phyloP scores from a whole-genome alignment of 2,888 invertebrate species.

The Cataglyphis cursor region DNA sequence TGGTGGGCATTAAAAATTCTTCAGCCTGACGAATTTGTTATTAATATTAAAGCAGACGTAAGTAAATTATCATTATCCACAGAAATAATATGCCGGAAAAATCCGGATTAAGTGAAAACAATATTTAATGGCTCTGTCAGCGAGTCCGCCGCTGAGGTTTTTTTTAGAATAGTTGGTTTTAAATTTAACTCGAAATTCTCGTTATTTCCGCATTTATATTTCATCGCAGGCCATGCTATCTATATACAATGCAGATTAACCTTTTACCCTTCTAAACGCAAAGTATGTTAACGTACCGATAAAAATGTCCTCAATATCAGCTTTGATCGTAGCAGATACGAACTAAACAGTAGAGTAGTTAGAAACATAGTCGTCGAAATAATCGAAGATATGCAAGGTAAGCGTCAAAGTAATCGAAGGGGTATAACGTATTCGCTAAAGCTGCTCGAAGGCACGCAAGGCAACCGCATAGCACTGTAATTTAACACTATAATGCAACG shows the following conservation, averaged over 20 bases:
- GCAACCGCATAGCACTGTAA: slow-evolving; percentile 2
- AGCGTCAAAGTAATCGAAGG: slow-evolving; percentile 17
- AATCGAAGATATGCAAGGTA: slow-evolving; percentile 25
- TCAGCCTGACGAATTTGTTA: slow-evolving; percentile 10
- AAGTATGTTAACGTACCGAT: slow-evolving; percentile 3
- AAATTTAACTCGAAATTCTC: slow-evolving; percentile 33
- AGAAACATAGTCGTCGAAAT: slow-evolving; percentile 16
- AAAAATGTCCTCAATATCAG: slow-evolving; percentile 16
- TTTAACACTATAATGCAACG: slow-evolving; percentile 23
- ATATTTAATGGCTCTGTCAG: slow-evolving; percentile 39
- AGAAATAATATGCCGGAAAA: slow-evolving; percentile 22
- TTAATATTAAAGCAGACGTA: slow-evolving; percentile 28
- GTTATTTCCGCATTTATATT: slow-evolving; percentile 35
- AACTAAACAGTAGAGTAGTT: slow-evolving; percentile 18
- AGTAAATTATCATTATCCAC: slow-evolving; percentile 37
- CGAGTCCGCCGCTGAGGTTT: slow-evolving; percentile 1
- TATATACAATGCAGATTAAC: not conserved
- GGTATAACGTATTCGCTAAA: slow-evolving; percentile 20
- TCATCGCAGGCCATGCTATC: not conserved
- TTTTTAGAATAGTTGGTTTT: slow-evolving; percentile 29
- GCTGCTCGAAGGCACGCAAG: slow-evolving; percentile 26
- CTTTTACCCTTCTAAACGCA: not conserved
- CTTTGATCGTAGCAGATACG: slow-evolving; percentile 16
- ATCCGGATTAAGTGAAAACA: slow-evolving; percentile 40
- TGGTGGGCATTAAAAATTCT: slow-evolving; percentile 25